These are phyloP conservation scores for Eulemur albifrons DNA, from an alignment of 2,797 vertebrate species.

Conservation along the genomic window DNA sequence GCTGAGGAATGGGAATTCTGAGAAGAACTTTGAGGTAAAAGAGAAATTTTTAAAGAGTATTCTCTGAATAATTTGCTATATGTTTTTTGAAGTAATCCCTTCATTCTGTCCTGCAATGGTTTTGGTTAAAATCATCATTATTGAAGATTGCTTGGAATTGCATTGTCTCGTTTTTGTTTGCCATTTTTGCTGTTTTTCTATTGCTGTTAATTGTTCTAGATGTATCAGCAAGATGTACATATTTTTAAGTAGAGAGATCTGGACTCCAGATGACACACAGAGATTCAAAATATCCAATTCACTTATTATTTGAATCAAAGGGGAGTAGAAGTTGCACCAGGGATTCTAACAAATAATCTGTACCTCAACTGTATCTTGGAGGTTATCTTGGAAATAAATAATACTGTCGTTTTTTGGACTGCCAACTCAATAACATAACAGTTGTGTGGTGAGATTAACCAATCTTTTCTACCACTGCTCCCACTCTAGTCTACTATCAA, in stretches of 20 bases:
- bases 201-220: background rate
- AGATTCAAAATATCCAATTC: background rate
- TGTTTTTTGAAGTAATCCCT: background rate
- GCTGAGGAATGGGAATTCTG: background rate
- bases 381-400: background rate
- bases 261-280: background rate
- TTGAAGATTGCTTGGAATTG: background rate
- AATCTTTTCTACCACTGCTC: background rate
- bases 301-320: background rate
- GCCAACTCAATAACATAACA: background rate
- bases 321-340: background rate
- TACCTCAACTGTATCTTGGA: background rate
- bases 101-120: background rate
- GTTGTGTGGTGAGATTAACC: background rate
- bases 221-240: rapidly evolving
- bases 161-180: background rate
- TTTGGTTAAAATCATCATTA: background rate
- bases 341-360: background rate
- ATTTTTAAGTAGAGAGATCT: background rate
- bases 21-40: background rate
- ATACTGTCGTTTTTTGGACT: background rate
- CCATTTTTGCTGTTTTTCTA: background rate
- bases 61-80: background rate
- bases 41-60: rapidly evolving
- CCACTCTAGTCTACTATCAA: background rate